These are phyloP conservation scores for Drosophila willistoni DNA, from an alignment of 1,140 invertebrate species.

Conservation along the genomic window DNA sequence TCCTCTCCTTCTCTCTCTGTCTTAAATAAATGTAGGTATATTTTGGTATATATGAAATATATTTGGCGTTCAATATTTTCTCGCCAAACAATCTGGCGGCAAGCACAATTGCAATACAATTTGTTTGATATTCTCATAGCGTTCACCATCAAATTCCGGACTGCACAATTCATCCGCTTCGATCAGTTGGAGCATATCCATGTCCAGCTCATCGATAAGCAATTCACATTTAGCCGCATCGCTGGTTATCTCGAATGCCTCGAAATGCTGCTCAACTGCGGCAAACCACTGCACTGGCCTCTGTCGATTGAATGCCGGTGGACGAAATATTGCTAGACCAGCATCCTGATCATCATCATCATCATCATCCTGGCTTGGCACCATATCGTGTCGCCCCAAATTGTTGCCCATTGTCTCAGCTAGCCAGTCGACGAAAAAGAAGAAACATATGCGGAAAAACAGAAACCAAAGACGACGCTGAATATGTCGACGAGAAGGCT, in stretches of 20 bases:
- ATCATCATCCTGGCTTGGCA: constrained; percentile 5
- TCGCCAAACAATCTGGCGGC: constrained; percentile 14
- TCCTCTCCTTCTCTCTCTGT: neutral
- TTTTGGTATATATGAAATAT: constrained; percentile 12
- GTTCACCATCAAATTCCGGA: neutral
- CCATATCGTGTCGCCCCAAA: neutral
- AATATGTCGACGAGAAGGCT: too few species aligned
- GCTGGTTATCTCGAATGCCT: constrained; percentile 25
- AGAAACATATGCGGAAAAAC: neutral
- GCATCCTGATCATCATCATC: constrained; percentile 12
- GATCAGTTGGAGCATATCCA: constrained; percentile 25
- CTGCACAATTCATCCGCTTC: constrained; percentile 1
- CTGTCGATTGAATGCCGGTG: constrained; percentile 27
- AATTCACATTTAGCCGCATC: constrained; percentile 28
- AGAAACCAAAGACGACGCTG: neutral
- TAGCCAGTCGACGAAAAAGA: neutral
- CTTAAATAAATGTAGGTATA: too few species aligned
- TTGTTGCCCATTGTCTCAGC: constrained; percentile 19
- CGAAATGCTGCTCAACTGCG: constrained; percentile 25
- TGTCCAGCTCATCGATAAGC: constrained; percentile 28
- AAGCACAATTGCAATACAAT: constrained; percentile 6
- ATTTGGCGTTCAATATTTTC: constrained; percentile 1
- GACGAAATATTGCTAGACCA: constrained; percentile 13
- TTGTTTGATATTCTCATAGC: constrained; percentile 29
- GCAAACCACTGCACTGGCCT: constrained; percentile 22